A percentile compares a stretch with the other conserved stretches of the same genome.
Conservation (phyloP, 2,888 invertebrate species). For the Cancer borealis region DNA sequence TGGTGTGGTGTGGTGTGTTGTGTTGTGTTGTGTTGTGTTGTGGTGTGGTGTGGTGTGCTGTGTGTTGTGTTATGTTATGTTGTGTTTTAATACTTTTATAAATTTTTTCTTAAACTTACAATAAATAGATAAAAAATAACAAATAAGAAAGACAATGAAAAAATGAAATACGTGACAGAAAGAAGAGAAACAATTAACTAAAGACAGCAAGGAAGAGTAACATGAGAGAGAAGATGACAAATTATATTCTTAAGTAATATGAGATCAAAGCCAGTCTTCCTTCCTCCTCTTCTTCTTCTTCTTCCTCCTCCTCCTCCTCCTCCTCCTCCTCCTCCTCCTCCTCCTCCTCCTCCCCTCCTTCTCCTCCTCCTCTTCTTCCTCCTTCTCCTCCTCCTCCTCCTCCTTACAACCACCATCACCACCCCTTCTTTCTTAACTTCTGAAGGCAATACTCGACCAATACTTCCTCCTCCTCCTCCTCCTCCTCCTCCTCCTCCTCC, state of each 20-base stretch:
- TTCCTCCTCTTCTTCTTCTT: not conserved
- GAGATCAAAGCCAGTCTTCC: not conserved
- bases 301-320: not conserved
- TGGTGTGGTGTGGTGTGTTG: no score
- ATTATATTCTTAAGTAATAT: not conserved
- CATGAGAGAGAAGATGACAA: not conserved
- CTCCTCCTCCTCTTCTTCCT: no score
- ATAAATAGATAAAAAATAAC: no score
- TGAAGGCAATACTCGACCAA: not conserved
- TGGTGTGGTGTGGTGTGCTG: no score
- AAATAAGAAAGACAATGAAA: not conserved
- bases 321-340: not conserved
- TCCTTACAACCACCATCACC: not conserved
- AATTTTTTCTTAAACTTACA: no score
- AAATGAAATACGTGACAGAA: no score
- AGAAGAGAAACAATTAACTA: not conserved
- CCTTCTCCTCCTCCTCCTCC: no score
- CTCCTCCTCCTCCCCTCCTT: no score
- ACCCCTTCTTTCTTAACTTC: not conserved
- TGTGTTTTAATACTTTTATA: no score
- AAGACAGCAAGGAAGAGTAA: not conserved
- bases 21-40: no score
- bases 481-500: not conserved
- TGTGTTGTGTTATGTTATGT: no score
- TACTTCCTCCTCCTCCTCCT: not conserved